These are phyloP conservation scores for Hemibagrus wyckioides DNA, from an alignment of 2,113 vertebrate genomes.

Conservation along the genomic window DNA sequence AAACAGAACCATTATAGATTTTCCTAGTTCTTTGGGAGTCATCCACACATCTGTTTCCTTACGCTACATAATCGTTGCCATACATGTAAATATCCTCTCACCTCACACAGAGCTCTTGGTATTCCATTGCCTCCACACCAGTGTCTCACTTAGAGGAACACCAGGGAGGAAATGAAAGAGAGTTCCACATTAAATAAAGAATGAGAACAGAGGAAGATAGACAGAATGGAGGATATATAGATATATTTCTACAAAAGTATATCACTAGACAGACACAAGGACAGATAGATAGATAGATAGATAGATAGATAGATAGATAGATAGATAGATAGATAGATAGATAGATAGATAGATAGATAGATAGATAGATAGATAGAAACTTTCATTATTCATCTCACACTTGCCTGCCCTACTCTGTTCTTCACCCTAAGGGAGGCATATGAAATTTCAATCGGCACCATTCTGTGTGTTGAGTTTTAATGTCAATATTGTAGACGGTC, in stretches of 20 bases:
- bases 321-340: not conserved
- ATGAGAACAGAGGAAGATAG: constrained; percentile 54
- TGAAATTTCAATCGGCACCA: constrained; percentile 81
- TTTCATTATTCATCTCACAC: constrained; percentile 80
- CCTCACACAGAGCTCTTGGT: constrained; percentile 51
- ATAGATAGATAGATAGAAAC: constrained; percentile 43
- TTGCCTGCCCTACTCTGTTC: constrained; percentile 70
- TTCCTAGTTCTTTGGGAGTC: not conserved
- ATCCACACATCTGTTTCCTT: not conserved
- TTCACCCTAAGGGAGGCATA: constrained; percentile 71
- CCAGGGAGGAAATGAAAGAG: constrained; percentile 70
- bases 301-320: not conserved
- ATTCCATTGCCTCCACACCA: constrained; percentile 62
- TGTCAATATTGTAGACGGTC: constrained; percentile 77
- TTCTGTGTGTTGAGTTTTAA: constrained; percentile 80
- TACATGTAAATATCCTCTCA: constrained; percentile 59
- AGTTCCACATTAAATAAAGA: constrained; percentile 77
- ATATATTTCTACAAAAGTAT: no score
- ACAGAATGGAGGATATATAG: not conserved
- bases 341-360: constrained; percentile 37
- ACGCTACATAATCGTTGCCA: constrained; percentile 65
- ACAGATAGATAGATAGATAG: not conserved
- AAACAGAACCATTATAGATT: not conserved
- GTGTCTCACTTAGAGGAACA: constrained; percentile 63
- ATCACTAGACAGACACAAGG: no score